phyloP scores from a whole-genome alignment of 2,113 vertebrate genomes.

The Oreochromis spilurus region DNA sequence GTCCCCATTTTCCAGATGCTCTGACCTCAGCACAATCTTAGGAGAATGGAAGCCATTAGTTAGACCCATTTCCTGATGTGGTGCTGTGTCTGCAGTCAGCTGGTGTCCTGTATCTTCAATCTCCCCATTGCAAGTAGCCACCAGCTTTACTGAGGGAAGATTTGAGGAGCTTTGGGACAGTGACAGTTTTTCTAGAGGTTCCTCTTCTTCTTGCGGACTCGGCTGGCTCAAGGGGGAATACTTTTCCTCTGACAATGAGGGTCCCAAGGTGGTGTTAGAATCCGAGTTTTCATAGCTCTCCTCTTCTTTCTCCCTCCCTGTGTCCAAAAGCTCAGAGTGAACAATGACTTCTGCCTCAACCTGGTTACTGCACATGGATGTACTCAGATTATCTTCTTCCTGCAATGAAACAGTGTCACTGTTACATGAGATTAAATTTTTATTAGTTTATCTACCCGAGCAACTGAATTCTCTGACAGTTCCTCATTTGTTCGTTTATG shows the following conservation, averaged over 20 bases:
- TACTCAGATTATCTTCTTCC: constrained; percentile 66
- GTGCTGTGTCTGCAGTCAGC: constrained; percentile 14
- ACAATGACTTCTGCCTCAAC: constrained; percentile 95
- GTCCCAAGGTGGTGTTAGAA: constrained; percentile 31
- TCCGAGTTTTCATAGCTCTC: background rate
- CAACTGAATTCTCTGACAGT: background rate
- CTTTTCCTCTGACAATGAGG: constrained; percentile 39
- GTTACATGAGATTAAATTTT: background rate
- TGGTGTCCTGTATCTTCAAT: constrained; percentile 12
- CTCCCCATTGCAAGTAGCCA: constrained; percentile 56
- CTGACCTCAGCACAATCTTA: constrained; percentile 35
- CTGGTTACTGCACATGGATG: constrained; percentile 76
- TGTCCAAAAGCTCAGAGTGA: constrained; percentile 88
- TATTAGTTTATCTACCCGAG: background rate
- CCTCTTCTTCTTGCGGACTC: constrained; percentile 15
- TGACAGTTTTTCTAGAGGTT: constrained; percentile 18
- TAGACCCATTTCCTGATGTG: constrained; percentile 46
- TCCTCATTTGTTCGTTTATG: background rate
- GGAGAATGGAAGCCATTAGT: constrained; percentile 81
- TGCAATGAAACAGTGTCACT: constrained; percentile 27
- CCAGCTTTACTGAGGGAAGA: constrained; percentile 32
- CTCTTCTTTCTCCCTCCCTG: constrained; percentile 59
- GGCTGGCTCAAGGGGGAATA: constrained; percentile 28
- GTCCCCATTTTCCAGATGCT: constrained; percentile 67
- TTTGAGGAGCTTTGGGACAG: constrained; percentile 3